Base-by-base conservation (phyloP, 2,888 invertebrate genomes). In the Pristionchus japonicus region DNA sequence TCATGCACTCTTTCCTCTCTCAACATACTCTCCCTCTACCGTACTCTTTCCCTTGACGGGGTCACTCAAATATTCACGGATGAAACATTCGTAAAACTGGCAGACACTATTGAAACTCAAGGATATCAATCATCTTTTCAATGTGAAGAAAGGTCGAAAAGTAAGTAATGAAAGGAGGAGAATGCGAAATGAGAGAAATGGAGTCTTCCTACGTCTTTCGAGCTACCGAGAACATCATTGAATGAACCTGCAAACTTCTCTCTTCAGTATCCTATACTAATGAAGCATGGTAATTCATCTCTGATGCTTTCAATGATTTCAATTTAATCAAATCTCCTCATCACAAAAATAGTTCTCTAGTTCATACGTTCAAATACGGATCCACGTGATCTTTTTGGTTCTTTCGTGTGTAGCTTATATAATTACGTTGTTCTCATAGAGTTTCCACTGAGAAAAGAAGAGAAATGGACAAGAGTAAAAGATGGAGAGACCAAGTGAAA, bases 121-220 rank as follows among this genome's bases (percentile, higher is more conserved):
- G 13, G n/a, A 17, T 70, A 70, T 70, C 70, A 31, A 70, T 70
- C 70, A 70, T 70, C 70, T 15, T 70, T 70, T 70, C n/a, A 70
- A 70, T 70, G 70, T 31, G 17, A 37, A 70, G 70, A 70, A 70
- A 17, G 61, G 17, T 37, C 7, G 17, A 70, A 70, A 70, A 70
- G 70, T 31, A 70, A 70, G 31, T 23, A 61, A 70, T 70, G 70
- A 70, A 70, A 37, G 31, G 70, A 4, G 34, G n/a, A 34, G 70
- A 37, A 70, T 34, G 13, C 13, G 13, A 34, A 70, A 70, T 31
- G 37, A 70, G 61, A n/a, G 61, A 61, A 61, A 27, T 27, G n/a
- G 23, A 61, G 70, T 17, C 64, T 31, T 70, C 20, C 34, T 70
- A 70, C 70, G 70, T 70, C 70, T 70, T 17, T 37, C 13, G 34